phyloP scores from a whole-genome alignment of 2,888 invertebrate species.

The Drosophila quinaria region DNA sequence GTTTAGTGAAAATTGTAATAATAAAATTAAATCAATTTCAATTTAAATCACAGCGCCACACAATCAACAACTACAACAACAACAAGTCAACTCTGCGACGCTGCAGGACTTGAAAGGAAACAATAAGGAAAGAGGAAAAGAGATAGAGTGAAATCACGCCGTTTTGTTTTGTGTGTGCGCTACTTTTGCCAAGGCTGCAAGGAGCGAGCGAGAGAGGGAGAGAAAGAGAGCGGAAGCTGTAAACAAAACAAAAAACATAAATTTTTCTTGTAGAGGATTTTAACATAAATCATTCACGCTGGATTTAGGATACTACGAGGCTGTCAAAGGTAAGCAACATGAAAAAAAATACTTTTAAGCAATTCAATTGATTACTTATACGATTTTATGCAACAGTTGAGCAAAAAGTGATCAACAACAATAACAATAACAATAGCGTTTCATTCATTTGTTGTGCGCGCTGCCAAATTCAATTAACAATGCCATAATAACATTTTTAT shows the following conservation, averaged over 20 bases:
- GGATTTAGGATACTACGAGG: conserved; percentile 86
- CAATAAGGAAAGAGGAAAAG: conserved; percentile 7
- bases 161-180: conserved; percentile 38
- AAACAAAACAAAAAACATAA: conserved; percentile 47
- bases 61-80: conserved; percentile 24
- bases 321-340: conserved; percentile 84
- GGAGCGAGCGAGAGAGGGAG: conserved; percentile 16
- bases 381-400: conserved; percentile 27
- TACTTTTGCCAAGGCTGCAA: conserved; percentile 10
- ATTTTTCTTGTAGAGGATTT: conserved; percentile 55
- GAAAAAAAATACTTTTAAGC: background rate
- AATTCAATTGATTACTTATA: background rate
- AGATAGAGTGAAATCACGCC: conserved; percentile 48
- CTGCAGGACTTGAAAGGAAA: conserved; percentile 35
- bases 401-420: conserved; percentile 13
- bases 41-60: conserved; percentile 54
- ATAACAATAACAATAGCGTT: conserved; percentile 20
- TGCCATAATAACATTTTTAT: conserved; percentile 48
- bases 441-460: conserved; percentile 25
- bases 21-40: conserved; percentile 57
- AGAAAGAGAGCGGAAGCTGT: conserved; percentile 29
- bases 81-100: conserved; percentile 28
- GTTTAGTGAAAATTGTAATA: conserved; percentile 51
- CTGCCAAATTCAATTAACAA: conserved; percentile 33
- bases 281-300: conserved; percentile 84